Percentiles rank a stretch among this genome's conserved stretches.
These are phyloP conservation scores for Popillia japonica DNA, from an alignment of 1,140 invertebrate species.

Conservation along the genomic window DNA sequence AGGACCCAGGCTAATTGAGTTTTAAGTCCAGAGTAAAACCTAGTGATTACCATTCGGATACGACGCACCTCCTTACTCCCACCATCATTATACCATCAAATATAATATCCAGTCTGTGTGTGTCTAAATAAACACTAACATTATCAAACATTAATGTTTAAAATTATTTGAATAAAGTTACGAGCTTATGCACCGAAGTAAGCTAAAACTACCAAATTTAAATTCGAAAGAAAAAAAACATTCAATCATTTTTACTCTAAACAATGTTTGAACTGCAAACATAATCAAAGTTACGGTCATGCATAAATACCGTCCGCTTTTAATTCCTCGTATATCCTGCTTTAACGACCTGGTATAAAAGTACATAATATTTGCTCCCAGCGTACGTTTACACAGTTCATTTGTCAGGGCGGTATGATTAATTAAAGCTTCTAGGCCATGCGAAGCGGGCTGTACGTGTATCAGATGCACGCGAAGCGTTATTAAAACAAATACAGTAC, in stretches of 20 bases:
- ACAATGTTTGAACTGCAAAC: background rate
- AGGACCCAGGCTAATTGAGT: too few relatives aligned
- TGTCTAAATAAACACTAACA: too few relatives aligned
- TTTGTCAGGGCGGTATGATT: background rate
- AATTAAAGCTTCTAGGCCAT: background rate
- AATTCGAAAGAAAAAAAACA: too few relatives aligned
- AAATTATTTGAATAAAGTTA: too few relatives aligned
- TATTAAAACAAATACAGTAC: background rate
- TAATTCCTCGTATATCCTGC: background rate
- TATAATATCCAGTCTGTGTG: too few relatives aligned
- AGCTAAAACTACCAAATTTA: too few relatives aligned
- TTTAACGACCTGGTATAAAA: background rate
- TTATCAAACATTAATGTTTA: too few relatives aligned
- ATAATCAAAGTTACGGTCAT: slow-evolving; percentile 1
- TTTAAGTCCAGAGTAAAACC: too few relatives aligned
- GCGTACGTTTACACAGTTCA: background rate
- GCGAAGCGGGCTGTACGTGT: background rate
- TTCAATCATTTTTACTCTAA: background rate
- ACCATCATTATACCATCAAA: too few relatives aligned
- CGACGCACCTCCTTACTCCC: too few relatives aligned
- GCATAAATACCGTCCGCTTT: background rate
- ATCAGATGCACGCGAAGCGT: slow-evolving; percentile 13
- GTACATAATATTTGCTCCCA: background rate
- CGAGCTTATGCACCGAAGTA: too few relatives aligned
- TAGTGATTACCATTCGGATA: too few relatives aligned